These are phyloP conservation scores for Phengaris alcon DNA, from an alignment of 2,888 invertebrate genomes.

Conservation along the genomic window DNA sequence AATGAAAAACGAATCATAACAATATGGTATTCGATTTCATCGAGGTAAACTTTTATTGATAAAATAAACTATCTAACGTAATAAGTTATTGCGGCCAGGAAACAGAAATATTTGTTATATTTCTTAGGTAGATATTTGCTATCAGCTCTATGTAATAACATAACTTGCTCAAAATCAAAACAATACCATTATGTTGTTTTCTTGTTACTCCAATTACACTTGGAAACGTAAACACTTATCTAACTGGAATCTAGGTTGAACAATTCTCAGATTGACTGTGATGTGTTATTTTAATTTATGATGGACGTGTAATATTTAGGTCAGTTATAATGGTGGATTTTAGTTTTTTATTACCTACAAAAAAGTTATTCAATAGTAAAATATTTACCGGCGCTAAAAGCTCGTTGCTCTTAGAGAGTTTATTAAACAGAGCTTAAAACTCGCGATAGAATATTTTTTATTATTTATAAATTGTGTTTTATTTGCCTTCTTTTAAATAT, in stretches of 20 bases:
- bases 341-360: constrained; percentile 27
- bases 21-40: constrained; percentile 1
- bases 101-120: background rate
- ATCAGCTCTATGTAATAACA: background rate
- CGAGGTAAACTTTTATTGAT: background rate
- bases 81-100: background rate
- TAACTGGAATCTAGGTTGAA: constrained; percentile 25
- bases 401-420: background rate
- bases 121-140: background rate
- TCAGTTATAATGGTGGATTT: constrained; percentile 41
- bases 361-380: constrained; percentile 19
- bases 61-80: constrained; percentile 4
- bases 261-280: constrained; percentile 19
- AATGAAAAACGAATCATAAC: constrained; percentile 11
- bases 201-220: constrained; percentile 16
- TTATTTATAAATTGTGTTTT: background rate
- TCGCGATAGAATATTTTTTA: background rate
- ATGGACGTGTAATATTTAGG: constrained; percentile 53
- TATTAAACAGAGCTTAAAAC: background rate
- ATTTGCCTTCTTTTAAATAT: background rate
- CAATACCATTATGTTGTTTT: constrained; percentile 18
- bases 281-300: constrained; percentile 44
- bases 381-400: constrained; percentile 12
- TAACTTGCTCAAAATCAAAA: background rate
- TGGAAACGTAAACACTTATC: constrained; percentile 21